phyloP scores from a whole-genome alignment of 2,888 invertebrate genomes.

The Bombylius discolor region DNA sequence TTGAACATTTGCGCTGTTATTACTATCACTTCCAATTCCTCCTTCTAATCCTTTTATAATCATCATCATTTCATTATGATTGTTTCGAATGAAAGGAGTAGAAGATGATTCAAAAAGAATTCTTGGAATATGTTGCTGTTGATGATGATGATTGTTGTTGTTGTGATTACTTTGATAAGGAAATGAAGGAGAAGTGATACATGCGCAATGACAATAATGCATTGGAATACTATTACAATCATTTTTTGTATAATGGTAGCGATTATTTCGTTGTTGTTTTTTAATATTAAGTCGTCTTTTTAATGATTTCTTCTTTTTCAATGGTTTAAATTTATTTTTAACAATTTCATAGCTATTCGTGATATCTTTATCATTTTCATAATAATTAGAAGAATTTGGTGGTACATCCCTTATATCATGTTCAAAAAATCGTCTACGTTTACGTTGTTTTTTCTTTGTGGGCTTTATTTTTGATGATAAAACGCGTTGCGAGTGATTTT shows the following conservation, averaged over 20 bases:
- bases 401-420: slow-evolving; percentile 15
- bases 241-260: background rate
- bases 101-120: slow-evolving; percentile 14
- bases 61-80: background rate
- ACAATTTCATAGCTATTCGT: slow-evolving; percentile 23
- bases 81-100: slow-evolving; percentile 2
- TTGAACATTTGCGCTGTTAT: background rate
- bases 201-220: slow-evolving; percentile 17
- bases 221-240: slow-evolving; percentile 2
- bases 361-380: background rate
- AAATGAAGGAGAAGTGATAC: slow-evolving; percentile 1
- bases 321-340: slow-evolving; percentile 31
- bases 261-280: background rate
- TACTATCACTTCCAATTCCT: background rate
- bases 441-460: background rate
- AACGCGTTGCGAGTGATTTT: no score
- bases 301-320: slow-evolving; percentile 19
- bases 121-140: slow-evolving; percentile 7
- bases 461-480: no score
- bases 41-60: background rate
- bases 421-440: slow-evolving; percentile 13
- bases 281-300: background rate
- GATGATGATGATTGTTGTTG: slow-evolving; percentile 2
- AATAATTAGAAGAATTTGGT: background rate
- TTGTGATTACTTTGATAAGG: background rate